Percentiles rank a stretch among this genome's conserved stretches.
Evolutionary conservation across 2,113 vertebrate genomes (phyloP).

Genomic region (Neodontobutis hainanensis): DNA sequence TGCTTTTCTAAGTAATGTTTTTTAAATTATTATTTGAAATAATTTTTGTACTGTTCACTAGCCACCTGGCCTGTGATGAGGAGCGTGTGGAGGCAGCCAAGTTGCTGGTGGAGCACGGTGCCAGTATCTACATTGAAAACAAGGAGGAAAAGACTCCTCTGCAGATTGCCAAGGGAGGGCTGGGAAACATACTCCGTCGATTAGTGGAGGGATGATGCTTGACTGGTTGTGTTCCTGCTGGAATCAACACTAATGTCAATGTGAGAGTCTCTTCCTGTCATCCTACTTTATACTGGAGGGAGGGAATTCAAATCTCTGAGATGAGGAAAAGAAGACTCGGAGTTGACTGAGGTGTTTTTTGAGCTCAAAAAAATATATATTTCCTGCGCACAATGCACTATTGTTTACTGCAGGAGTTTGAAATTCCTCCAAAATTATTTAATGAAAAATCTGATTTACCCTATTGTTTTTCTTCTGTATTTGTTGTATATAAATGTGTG

Average conservation of each 20-base stretch:
- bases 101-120: conserved; percentile 90
- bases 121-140: conserved; percentile 97
- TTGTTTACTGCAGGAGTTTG: not conserved
- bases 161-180: conserved; percentile 87
- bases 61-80: conserved; percentile 97
- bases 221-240: not conserved
- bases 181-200: conserved; percentile 84
- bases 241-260: conserved; percentile 1
- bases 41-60: conserved; percentile 56
- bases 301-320: conserved; percentile 3
- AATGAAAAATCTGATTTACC: not conserved
- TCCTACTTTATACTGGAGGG: conserved; percentile 12
- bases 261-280: conserved; percentile 5
- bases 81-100: conserved; percentile 94
- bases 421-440: not conserved
- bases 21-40: conserved; percentile 6
- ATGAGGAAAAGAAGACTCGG: conserved; percentile 3
- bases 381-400: not conserved
- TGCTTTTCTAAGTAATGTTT: not conserved
- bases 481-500: too few relatives aligned
- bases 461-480: not conserved
- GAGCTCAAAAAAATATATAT: conserved; percentile 9
- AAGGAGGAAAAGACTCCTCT: conserved; percentile 95
- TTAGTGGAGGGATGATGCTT: conserved; percentile 86
- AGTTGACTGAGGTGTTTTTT: not conserved